These are phyloP conservation scores for Reticulitermes speratus DNA, from an alignment of 1,140 invertebrate species.

Conservation along the genomic window DNA sequence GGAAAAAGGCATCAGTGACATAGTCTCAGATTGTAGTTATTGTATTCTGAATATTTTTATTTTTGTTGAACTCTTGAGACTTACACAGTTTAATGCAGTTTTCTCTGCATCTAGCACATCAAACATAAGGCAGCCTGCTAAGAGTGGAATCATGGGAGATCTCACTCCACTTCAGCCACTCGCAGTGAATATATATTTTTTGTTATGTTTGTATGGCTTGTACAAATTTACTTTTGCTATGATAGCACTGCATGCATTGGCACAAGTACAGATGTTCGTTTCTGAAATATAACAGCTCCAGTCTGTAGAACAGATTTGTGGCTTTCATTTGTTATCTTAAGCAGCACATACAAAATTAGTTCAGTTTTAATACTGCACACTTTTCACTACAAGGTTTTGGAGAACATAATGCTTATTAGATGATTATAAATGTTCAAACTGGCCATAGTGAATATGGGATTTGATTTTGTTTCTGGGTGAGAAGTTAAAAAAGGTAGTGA, in stretches of 20 bases:
- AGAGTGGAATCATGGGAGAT: constrained; percentile 20
- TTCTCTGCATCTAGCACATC: not conserved
- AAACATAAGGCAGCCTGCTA: not conserved
- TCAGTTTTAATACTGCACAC: too few species aligned
- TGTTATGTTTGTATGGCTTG: not conserved
- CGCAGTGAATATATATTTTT: constrained; percentile 18
- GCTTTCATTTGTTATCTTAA: too few species aligned
- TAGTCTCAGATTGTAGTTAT: not conserved
- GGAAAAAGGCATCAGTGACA: too few species aligned
- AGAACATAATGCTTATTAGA: too few species aligned
- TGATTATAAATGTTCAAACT: too few species aligned
- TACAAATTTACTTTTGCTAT: not conserved
- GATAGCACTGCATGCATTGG: not conserved
- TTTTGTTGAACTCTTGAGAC: not conserved
- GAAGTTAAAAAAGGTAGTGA: too few species aligned
- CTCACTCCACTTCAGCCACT: constrained; percentile 20
- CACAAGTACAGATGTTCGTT: not conserved
- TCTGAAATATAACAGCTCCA: not conserved
- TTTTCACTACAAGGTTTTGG: too few species aligned
- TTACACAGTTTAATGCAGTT: not conserved
- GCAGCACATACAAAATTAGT: too few species aligned
- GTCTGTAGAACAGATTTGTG: not conserved
- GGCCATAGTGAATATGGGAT: too few species aligned
- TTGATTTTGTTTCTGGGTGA: too few species aligned
- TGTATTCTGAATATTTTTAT: not conserved